Evolutionary conservation across 2,888 invertebrate genomes (phyloP).

Genomic region (Pyrgus malvae): DNA sequence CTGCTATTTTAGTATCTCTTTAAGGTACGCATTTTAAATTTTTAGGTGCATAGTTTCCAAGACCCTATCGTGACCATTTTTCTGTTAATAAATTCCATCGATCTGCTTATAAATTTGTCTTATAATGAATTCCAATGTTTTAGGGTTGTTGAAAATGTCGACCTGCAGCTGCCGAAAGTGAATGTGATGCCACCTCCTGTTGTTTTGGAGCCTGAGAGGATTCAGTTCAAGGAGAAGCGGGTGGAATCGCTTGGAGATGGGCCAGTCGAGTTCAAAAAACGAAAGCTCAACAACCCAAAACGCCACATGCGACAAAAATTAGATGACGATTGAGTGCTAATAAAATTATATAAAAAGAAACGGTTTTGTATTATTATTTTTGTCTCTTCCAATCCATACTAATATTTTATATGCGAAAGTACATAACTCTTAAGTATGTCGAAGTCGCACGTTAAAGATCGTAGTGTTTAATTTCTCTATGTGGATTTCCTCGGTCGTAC

Average conservation of each 20-base stretch:
- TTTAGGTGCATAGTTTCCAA: no score
- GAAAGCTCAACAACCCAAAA: conserved; percentile 83
- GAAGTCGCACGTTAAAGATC: no score
- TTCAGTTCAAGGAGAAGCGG: conserved; percentile 84
- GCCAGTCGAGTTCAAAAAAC: conserved; percentile 85
- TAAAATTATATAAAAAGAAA: not conserved
- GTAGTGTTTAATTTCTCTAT: no score
- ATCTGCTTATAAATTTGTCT: not conserved
- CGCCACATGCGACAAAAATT: conserved; percentile 84
- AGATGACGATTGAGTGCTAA: conserved; percentile 78
- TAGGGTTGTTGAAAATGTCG: conserved; percentile 68
- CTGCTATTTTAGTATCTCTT: no score
- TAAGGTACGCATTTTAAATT: no score
- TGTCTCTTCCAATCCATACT: not conserved
- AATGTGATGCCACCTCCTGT: conserved; percentile 70
- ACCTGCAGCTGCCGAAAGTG: conserved; percentile 86
- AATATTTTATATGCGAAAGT: no score
- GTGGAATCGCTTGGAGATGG: conserved; percentile 78
- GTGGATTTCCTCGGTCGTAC: no score
- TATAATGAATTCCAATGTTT: conserved; percentile 10
- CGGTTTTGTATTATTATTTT: no score
- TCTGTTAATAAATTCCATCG: not conserved
- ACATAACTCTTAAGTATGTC: no score
- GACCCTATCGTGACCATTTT: not conserved
- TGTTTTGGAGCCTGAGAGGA: conserved; percentile 66